Evolutionary conservation across 2,888 invertebrate species (phyloP).

Genomic region (Eumacrocentrus americanus): DNA sequence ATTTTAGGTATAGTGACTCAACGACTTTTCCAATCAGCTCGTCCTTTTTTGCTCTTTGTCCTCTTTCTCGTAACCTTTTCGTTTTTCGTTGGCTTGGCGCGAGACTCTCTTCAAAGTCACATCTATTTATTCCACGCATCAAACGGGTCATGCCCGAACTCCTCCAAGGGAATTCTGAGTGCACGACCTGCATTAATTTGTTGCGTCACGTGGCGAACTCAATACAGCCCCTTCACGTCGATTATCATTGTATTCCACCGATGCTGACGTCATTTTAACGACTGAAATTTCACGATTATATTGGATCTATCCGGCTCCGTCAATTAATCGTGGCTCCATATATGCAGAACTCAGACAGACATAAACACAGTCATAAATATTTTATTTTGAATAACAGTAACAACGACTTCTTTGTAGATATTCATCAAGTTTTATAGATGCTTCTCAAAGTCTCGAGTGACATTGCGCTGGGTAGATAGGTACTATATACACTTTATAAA

Average conservation of each 20-base stretch:
- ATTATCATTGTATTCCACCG: background rate
- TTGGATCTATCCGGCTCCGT: background rate
- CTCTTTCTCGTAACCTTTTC: background rate
- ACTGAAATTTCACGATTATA: background rate
- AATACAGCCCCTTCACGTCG: background rate
- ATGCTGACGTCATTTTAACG: background rate
- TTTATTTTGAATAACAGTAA: no score
- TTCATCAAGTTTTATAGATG: background rate
- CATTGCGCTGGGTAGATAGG: background rate
- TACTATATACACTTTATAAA: conserved; percentile 3
- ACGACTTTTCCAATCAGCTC: background rate
- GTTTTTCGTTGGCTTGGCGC: background rate
- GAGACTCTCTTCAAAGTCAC: conserved; percentile 6
- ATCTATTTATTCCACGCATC: conserved; percentile 20
- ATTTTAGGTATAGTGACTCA: background rate
- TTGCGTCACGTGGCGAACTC: conserved; percentile 21
- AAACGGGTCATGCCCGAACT: background rate
- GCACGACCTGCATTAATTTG: conserved; percentile 34
- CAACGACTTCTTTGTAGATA: background rate
- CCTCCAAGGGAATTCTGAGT: conserved; percentile 24
- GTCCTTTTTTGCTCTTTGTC: no score
- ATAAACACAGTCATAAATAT: background rate
- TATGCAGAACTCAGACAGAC: background rate
- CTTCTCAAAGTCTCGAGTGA: background rate
- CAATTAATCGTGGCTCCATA: background rate